Base-by-base conservation (phyloP, 2,797 vertebrate species). In the Apogon hyalosoma region DNA sequence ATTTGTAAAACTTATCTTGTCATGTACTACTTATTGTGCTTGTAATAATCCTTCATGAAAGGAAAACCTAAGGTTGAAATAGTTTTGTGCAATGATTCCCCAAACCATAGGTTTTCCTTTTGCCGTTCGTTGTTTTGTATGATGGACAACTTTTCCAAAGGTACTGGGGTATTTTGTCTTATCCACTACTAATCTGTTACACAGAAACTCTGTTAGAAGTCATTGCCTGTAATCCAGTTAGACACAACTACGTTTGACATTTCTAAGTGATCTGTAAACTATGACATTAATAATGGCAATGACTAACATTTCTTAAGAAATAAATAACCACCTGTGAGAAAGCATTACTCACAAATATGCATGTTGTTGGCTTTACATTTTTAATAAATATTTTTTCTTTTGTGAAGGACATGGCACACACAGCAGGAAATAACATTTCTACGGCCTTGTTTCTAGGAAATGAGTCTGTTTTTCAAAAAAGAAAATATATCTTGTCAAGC, bases 201-300 rank as follows among this genome's bases (percentile, higher is more conserved):
- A 75, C 75, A 85, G 69, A 79, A 82, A 77, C 28, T 80, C 53
- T 78, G 65, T 87, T 74, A 82, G 73, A 80, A 90, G 77, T 84
- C 89, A 88, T 87, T 86, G 79, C 75, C 73, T 62, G 57, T 92
- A 92, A 93, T 92, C 90, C 90, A 66, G 83, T 92, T 90, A 84
- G 70, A 75, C 53, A 61, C 63, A 56, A 71, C 60, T 70, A 78
- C 36, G 64, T 88, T 88, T 92, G 89, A 92, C 87, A 90, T 92
- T 92, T 92, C 60, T 76, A 77, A 83, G 80, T 79, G 39, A 89
- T 84, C 79, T 77, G 75, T 88, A 88, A 93, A 91, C 91, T 88
- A 18, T 82, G 88, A 81, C 83, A 89, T 90, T 90, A 86, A 89
- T 80, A 84, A 87, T 67, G 76, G 80, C 53, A 75, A 65, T 42